Percentiles rank a stretch among this genome's conserved stretches.
These are phyloP conservation scores for Poeciliopsis presidionis DNA, from an alignment of 2,797 vertebrate genomes.

Conservation along the genomic window DNA sequence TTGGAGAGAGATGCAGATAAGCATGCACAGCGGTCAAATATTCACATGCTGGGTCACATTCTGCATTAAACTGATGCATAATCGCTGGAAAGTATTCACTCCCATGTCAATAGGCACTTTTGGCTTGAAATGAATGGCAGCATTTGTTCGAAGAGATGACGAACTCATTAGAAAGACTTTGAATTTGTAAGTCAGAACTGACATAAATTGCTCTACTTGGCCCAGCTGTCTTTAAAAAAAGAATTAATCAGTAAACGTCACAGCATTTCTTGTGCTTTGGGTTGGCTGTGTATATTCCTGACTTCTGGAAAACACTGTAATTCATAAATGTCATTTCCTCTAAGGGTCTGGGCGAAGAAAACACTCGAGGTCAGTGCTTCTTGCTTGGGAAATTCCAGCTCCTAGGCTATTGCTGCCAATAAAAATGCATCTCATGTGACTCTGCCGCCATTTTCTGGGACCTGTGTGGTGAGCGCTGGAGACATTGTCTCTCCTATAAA, in stretches of 20 bases:
- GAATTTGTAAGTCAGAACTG: constrained; percentile 53
- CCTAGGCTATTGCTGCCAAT: constrained; percentile 35
- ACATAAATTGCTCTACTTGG: constrained; percentile 2
- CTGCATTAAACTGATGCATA: constrained; percentile 76
- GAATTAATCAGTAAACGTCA: neutral
- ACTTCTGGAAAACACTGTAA: constrained; percentile 32
- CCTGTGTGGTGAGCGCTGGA: constrained; percentile 6
- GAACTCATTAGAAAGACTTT: constrained; percentile 49
- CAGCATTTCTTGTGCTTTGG: constrained; percentile 3
- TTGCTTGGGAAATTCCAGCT: constrained; percentile 65
- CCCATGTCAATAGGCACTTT: constrained; percentile 70
- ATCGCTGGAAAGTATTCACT: constrained; percentile 75
- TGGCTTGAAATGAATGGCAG: constrained; percentile 63
- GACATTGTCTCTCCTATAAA: neutral
- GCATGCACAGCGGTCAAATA: constrained; percentile 75
- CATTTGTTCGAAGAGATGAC: constrained; percentile 70
- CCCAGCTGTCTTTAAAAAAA: constrained; percentile 26
- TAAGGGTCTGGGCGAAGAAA: constrained; percentile 30
- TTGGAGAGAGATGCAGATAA: constrained; percentile 67
- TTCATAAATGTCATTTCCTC: constrained; percentile 46
- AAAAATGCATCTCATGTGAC: constrained; percentile 64
- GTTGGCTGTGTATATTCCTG: constrained; percentile 7
- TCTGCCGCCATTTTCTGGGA: constrained; percentile 23
- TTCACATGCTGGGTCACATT: constrained; percentile 81
- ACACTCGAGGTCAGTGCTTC: constrained; percentile 32